A percentile compares a stretch with the other conserved stretches of the same genome.
These are phyloP conservation scores for Unio delphinus DNA, from an alignment of 2,888 invertebrate genomes.

Conservation along the genomic window DNA sequence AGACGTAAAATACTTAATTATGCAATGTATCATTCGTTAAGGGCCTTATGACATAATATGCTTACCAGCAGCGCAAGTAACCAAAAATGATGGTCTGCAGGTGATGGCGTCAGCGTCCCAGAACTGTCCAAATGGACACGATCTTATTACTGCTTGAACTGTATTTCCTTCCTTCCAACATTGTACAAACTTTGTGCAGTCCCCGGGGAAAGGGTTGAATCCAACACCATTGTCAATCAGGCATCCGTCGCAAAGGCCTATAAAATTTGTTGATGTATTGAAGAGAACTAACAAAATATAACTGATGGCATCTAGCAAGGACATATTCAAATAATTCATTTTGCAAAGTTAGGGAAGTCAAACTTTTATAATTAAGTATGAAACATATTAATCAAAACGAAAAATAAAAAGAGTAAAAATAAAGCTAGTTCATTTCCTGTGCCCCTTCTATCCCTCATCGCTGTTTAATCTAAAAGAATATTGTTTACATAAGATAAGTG, in stretches of 20 bases:
- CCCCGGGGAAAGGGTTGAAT: slow-evolving; percentile 53
- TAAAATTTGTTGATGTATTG: neutral
- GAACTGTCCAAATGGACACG: slow-evolving; percentile 59
- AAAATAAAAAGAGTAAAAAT: too few species aligned
- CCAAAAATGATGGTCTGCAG: slow-evolving; percentile 51
- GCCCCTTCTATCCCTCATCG: too few species aligned
- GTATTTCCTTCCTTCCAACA: slow-evolving; percentile 46
- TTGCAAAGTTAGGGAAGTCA: too few species aligned
- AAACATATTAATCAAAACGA: too few species aligned
- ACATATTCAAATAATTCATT: too few species aligned
- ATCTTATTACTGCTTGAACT: slow-evolving; percentile 40
- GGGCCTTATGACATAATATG: neutral
- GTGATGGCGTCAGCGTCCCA: slow-evolving; percentile 57
- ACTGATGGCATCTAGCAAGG: too few species aligned
- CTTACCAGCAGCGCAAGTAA: slow-evolving; percentile 50
- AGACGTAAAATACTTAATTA: too few species aligned
- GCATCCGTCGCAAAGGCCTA: slow-evolving; percentile 54
- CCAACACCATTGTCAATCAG: slow-evolving; percentile 53
- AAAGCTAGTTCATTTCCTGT: too few species aligned
- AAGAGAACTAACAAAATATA: neutral
- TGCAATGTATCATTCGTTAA: too few species aligned
- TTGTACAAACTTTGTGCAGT: slow-evolving; percentile 58
- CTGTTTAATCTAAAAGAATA: too few species aligned
- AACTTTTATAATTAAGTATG: too few species aligned
- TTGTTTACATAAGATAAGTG: too few species aligned